A percentile compares a stretch with the other conserved stretches of the same genome.
Conservation (phyloP, 2,113 vertebrate genomes). For the Misgurnus anguillicaudatus region DNA sequence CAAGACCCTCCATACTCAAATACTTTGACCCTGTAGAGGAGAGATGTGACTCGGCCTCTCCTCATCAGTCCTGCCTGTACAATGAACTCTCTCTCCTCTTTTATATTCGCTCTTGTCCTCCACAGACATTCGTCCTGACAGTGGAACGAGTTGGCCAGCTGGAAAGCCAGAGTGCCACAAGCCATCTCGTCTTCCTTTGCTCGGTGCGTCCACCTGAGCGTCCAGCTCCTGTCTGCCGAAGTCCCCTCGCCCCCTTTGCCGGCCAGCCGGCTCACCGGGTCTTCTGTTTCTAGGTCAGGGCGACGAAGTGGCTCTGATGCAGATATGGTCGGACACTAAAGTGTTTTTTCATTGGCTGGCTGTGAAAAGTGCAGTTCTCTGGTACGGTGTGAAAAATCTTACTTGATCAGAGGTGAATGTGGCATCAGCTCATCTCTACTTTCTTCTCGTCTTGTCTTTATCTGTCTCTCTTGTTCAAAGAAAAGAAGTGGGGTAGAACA, state of each 20-base stretch:
- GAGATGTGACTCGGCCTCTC: conserved; percentile 17
- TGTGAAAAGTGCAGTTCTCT: conserved; percentile 56
- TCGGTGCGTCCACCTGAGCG: conserved; percentile 67
- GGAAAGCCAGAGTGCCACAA: conserved; percentile 65
- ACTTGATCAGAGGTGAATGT: conserved; percentile 62
- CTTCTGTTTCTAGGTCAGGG: conserved; percentile 69
- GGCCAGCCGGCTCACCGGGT: conserved; percentile 49
- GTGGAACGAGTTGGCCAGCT: conserved; percentile 52
- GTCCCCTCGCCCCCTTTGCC: conserved; percentile 26
- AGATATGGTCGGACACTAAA: conserved; percentile 65
- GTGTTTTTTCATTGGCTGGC: conserved; percentile 49
- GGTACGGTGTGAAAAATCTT: conserved; percentile 46
- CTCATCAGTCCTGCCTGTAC: conserved; percentile 6
- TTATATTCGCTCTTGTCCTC: background rate
- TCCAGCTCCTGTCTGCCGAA: conserved; percentile 48
- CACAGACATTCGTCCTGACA: conserved; percentile 63
- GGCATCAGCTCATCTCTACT: conserved; percentile 44
- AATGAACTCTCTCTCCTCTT: conserved; percentile 12
- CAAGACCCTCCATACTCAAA: background rate
- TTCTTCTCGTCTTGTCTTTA: conserved; percentile 51
- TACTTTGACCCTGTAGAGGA: conserved; percentile 7
- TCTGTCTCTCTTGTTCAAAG: conserved; percentile 26
- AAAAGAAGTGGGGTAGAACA: conserved; percentile 14
- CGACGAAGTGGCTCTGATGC: conserved; percentile 61
- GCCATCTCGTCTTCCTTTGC: conserved; percentile 58